A percentile compares a stretch with the other conserved stretches of the same genome.
These are phyloP conservation scores for Phorcus lineatus DNA, from an alignment of 2,888 invertebrate genomes.

Conservation along the genomic window DNA sequence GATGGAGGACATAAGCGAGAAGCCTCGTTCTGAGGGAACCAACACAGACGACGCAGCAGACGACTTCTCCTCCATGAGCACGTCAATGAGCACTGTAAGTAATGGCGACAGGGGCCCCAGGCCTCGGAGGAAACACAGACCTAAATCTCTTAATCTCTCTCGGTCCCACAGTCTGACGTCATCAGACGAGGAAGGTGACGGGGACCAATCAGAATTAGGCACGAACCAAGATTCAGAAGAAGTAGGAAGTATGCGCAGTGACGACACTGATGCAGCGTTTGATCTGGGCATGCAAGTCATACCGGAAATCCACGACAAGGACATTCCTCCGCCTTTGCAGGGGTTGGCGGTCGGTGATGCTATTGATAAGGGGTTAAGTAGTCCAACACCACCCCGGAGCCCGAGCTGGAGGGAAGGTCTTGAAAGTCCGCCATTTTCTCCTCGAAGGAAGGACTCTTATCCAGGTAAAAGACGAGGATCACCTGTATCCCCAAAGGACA, in stretches of 20 bases:
- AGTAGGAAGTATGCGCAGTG: not conserved
- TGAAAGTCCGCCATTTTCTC: constrained; percentile 70
- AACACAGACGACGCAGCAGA: constrained; percentile 65
- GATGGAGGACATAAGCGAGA: constrained; percentile 61
- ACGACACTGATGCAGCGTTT: not conserved
- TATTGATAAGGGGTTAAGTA: constrained; percentile 43
- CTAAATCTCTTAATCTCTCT: constrained; percentile 66
- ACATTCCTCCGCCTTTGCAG: not conserved
- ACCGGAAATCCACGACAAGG: not conserved
- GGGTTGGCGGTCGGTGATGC: not conserved
- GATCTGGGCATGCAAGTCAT: not conserved
- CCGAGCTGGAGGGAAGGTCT: constrained; percentile 72
- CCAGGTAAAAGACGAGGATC: constrained; percentile 68
- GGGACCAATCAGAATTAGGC: constrained; percentile 13
- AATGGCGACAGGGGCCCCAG: constrained; percentile 50
- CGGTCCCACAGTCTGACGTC: constrained; percentile 69
- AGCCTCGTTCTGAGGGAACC: constrained; percentile 59
- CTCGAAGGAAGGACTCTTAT: constrained; percentile 66
- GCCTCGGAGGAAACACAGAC: constrained; percentile 62
- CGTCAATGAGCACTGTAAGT: constrained; percentile 47
- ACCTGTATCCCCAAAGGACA: constrained; percentile 67
- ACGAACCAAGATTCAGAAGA: constrained; percentile 9
- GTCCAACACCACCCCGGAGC: constrained; percentile 71
- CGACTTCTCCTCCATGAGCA: constrained; percentile 60
- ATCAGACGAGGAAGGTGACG: constrained; percentile 54